Percentiles rank a stretch among this genome's conserved stretches.
Evolutionary conservation across 2,888 invertebrate genomes (phyloP).

Genomic region (Strigamia maritima): DNA sequence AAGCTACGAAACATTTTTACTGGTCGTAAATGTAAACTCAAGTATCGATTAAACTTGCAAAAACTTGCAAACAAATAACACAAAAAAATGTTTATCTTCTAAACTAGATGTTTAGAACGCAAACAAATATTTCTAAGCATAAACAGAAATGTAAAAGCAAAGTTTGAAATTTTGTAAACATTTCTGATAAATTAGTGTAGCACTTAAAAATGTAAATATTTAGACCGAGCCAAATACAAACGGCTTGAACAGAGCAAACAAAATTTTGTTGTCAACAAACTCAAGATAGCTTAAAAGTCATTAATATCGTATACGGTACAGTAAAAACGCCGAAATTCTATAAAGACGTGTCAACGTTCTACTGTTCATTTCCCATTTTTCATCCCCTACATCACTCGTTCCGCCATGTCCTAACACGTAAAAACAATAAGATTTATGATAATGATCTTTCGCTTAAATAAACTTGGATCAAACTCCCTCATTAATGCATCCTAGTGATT

Average conservation of each 20-base stretch:
- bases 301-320: neutral
- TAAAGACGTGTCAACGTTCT: neutral
- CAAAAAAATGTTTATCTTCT: too few species aligned
- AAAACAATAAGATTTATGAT: slow-evolving; percentile 34
- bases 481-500: slow-evolving; percentile 30
- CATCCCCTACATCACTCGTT: neutral
- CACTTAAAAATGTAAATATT: neutral
- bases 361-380: slow-evolving; percentile 7
- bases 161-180: neutral
- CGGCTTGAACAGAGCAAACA: neutral
- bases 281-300: neutral
- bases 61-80: too few species aligned
- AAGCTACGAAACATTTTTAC: neutral
- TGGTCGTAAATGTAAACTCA: too few species aligned
- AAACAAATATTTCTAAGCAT: too few species aligned
- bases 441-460: slow-evolving; percentile 32
- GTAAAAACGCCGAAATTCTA: neutral
- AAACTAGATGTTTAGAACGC: too few species aligned
- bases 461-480: slow-evolving; percentile 32
- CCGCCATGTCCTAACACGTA: slow-evolving; percentile 10
- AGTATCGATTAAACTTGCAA: too few species aligned
- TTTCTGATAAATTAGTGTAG: neutral
- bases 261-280: too few species aligned
- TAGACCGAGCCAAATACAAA: neutral
- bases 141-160: too few species aligned